Base-by-base conservation (phyloP, 2,888 invertebrate genomes). In the Byasa hedistus region DNA sequence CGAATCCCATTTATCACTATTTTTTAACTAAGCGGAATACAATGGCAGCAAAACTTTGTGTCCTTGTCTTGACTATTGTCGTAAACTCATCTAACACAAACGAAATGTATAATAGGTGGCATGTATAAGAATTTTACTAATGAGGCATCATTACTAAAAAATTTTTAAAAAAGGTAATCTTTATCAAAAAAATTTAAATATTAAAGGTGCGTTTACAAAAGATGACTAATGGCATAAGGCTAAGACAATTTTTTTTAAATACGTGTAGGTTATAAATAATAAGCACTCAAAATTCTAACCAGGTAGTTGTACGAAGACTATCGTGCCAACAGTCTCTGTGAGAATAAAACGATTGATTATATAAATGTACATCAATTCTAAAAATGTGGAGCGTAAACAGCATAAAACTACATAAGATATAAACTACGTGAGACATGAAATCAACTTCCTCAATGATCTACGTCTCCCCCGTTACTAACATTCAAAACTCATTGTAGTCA, bases 371-470 rank as follows among this genome's bases (percentile, higher is more conserved):
- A 61, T 66, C 57, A 61, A 61, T 61, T 61, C 39, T 57, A 52
- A 66, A 61, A 66, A 57, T 61, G 39, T 66, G 52, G 57, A 48
- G 21, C 54, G 51, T n/a, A n/a, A 66, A 66, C 57, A 61, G 57
- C 65, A 52, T 61, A 61, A 61, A n/a, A n/a, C n/a, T n/a, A n/a
- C n/a, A n/a, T n/a, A n/a, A n/a, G n/a, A n/a, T n/a, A n/a, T n/a
- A n/a, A 57, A 61, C 61, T 65, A 51, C 52, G 21, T 52, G 48
- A 57, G 55, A 48, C 32, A 12, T 60, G 48, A 64, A 23, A 57
- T 51, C 19, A 15, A 61, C 67, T 60, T 67, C 67, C 63, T 66
- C 63, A 66, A 62, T 66, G 54, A 27, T 24, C 61, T 39, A 57
- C 63, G 59, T 44, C 51, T 61, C 32, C 12, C 55, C 44, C 44